Conservation (phyloP, 2,113 vertebrate genomes). For the Ictalurus furcatus region DNA sequence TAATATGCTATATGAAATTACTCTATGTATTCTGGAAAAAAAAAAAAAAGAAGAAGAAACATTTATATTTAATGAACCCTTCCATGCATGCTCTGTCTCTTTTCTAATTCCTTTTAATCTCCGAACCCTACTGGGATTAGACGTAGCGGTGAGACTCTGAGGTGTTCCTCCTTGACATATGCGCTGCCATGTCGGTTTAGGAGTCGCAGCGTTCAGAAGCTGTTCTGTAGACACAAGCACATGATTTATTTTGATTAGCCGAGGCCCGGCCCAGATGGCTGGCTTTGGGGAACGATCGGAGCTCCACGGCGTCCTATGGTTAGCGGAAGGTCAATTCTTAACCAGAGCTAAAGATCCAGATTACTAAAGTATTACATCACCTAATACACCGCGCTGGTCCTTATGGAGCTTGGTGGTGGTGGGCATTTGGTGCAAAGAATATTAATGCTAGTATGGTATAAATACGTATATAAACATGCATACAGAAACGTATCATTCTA, state of each 20-base stretch:
- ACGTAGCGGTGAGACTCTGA: background rate
- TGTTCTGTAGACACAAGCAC: constrained; percentile 44
- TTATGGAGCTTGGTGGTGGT: background rate
- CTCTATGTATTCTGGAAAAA: background rate
- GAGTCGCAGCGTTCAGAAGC: constrained; percentile 17
- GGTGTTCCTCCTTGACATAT: constrained; percentile 39
- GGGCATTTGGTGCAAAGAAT: background rate
- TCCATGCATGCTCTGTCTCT: background rate
- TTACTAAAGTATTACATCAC: background rate
- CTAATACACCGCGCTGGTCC: background rate
- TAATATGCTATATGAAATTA: background rate
- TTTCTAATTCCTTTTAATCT: constrained; percentile 6
- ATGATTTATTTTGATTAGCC: constrained; percentile 56
- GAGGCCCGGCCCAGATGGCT: constrained; percentile 52
- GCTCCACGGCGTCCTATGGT: background rate
- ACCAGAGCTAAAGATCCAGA: background rate
- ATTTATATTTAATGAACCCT: background rate
- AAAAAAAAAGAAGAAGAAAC: background rate
- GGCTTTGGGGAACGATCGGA: constrained; percentile 36
- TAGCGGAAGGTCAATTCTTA: background rate
- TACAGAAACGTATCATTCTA: background rate
- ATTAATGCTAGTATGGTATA: background rate
- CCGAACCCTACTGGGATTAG: background rate
- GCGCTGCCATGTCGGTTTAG: constrained; percentile 30
- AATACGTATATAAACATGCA: background rate